These are phyloP conservation scores for Sebastes trivittatus DNA, from an alignment of 2,797 vertebrate species.

Conservation along the genomic window DNA sequence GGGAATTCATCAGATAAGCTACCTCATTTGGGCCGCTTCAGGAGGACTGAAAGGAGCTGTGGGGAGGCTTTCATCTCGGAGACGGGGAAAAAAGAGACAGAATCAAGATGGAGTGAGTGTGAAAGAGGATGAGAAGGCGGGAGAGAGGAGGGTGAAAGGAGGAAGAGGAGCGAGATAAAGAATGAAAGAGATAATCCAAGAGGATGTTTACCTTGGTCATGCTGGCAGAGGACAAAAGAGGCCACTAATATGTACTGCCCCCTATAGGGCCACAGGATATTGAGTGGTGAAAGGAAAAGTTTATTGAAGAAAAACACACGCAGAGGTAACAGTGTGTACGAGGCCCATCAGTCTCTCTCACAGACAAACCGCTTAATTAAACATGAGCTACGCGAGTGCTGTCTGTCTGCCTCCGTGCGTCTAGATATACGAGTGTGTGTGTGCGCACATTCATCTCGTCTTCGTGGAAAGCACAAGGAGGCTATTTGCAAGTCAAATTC, in stretches of 20 bases:
- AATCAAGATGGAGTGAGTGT: conserved; percentile 74
- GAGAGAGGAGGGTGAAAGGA: conserved; percentile 45
- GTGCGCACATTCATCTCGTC: conserved; percentile 49
- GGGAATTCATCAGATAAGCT: conserved; percentile 75
- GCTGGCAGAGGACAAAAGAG: conserved; percentile 74
- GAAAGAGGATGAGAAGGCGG: conserved; percentile 69
- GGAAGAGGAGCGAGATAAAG: conserved; percentile 65
- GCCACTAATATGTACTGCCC: conserved; percentile 66
- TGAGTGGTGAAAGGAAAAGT: conserved; percentile 55
- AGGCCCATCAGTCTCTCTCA: conserved; percentile 25
- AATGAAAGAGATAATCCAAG: conserved; percentile 74
- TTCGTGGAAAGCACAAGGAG: conserved; percentile 61
- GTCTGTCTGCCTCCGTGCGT: conserved; percentile 58
- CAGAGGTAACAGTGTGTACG: conserved; percentile 18
- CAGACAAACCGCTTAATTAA: conserved; percentile 76
- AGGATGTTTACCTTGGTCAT: conserved; percentile 80
- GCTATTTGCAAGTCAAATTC: conserved; percentile 79
- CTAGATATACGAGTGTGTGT: conserved; percentile 43
- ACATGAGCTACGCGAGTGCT: conserved; percentile 60
- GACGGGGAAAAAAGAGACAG: conserved; percentile 63
- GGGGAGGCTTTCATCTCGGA: conserved; percentile 84
- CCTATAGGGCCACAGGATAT: conserved; percentile 75
- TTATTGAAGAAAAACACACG: conserved; percentile 51
- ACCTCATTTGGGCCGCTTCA: conserved; percentile 83
- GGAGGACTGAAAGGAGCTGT: conserved; percentile 79